Evolutionary conservation across 2,888 invertebrate genomes (phyloP).

Genomic region (Petrophora chlorosata): DNA sequence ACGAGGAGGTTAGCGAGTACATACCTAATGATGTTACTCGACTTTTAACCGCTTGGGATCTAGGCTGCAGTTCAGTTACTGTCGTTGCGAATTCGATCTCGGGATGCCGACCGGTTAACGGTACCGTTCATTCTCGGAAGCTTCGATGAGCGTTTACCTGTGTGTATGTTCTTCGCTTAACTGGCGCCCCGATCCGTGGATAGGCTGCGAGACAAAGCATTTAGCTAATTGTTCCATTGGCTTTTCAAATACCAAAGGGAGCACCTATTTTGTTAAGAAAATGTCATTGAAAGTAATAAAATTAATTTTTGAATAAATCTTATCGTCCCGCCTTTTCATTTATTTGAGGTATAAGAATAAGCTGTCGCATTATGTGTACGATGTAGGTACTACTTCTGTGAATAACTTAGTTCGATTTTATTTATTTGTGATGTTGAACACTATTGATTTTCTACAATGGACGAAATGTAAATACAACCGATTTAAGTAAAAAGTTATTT

Average conservation of each 20-base stretch:
- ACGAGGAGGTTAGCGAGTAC: not conserved
- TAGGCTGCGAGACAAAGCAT: slow-evolving; percentile 55
- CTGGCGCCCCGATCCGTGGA: slow-evolving; percentile 34
- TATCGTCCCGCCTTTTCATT: slow-evolving; percentile 76
- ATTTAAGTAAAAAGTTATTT: slow-evolving; percentile 83
- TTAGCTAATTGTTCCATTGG: slow-evolving; percentile 66
- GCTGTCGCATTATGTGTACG: slow-evolving; percentile 76
- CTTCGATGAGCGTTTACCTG: slow-evolving; percentile 39
- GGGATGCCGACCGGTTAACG: too few species aligned
- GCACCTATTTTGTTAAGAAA: slow-evolving; percentile 51
- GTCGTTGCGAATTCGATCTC: too few species aligned
- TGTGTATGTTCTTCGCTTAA: slow-evolving; percentile 26
- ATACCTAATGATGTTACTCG: not conserved
- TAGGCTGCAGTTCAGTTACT: too few species aligned
- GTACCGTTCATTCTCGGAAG: slow-evolving; percentile 16
- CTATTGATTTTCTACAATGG: slow-evolving; percentile 82
- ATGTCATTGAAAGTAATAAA: slow-evolving; percentile 68
- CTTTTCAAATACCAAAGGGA: slow-evolving; percentile 68
- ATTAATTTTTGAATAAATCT: slow-evolving; percentile 69
- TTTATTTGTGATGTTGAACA: slow-evolving; percentile 84
- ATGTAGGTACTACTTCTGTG: slow-evolving; percentile 77
- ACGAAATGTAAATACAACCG: slow-evolving; percentile 84
- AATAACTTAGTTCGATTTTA: slow-evolving; percentile 82
- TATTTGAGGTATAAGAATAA: slow-evolving; percentile 73
- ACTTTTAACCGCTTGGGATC: too few species aligned